Base-by-base conservation (phyloP, 2,888 invertebrate genomes). In the Apamea crenata region DNA sequence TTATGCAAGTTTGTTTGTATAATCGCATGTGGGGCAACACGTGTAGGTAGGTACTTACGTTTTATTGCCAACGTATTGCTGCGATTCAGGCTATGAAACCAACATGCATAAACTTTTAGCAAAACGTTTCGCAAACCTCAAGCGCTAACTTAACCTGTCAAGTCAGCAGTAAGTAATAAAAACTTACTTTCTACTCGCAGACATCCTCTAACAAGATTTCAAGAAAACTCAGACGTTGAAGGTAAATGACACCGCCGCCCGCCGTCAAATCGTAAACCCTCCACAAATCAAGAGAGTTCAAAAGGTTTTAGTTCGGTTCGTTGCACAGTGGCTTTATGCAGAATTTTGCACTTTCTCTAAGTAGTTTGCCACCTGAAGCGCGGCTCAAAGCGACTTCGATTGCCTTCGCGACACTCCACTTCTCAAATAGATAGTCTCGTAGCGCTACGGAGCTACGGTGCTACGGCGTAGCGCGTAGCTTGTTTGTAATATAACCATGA, bases 381-480 rank as follows among this genome's bases (percentile, higher is more conserved):
- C 29, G 16, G 61, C 71, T 81, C 82, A 74, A 84, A 86, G 84
- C 65, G 70, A 65, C 71, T 63, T 70, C 72, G 71, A 82, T 79
- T 81, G 71, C 74, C 74, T 75, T 71, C 47, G 63, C 72, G 71
- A 84, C 73, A 73, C 76, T 85, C 50, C 71, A 67, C 63, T 79
- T 72, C 47, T 78, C 76, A 82, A 82, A 82, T 86, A 74, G 32
- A 74, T 67, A 77, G 40, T 74, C 36, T 61, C 79, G 79, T 81
- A 67, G 81, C 71, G 84, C 82, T 87, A 86, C 81, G 66, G 12
- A n/a, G 74, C 85, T 83, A 81, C 82, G 61, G 0, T 29, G 77
- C 89, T 88, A 87, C 87, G 80, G 32, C 84, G 81, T 82, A 86
- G 84, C 78, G 3, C 32, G 80, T 78, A 72, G 69, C 74, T 65